Evolutionary conservation across 2,888 invertebrate genomes (phyloP), one percentile per base, ranked within the genome.

Genomic region (Lampropteryx suffumata): DNA sequence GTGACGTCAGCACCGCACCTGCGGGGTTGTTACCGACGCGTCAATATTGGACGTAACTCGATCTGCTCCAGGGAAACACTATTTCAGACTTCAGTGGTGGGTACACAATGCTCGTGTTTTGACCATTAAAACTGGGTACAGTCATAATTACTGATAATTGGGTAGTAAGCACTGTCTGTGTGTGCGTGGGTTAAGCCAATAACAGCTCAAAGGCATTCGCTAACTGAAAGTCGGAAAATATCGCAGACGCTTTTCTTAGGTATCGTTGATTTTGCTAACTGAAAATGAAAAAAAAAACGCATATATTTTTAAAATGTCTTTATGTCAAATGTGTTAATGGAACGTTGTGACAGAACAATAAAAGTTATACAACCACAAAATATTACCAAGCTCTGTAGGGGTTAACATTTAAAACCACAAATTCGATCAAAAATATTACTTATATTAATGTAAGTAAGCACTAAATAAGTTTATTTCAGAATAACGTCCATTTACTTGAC

Each of bases 71-170:
- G 64, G 65, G 69, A 57, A 57, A 59, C 60, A 64, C 65, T 58
- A 70, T 76, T 79, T 77, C 72, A 76, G 68, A n/a, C n/a, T n/a
- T n/a, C 44, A 48, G 50, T 50, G 64, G 64, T 64, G 52, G 61
- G 64, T 64, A 54, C 57, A 59, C 50, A 54, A 32, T 28, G 14
- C 26, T 14, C 17, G 43, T 52, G 52, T 48, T 53, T 53, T 48
- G 53, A 36, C 48, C 48, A 48, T 36, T 43, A 40, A 17, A 43
- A 32, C 33, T 37, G 35, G 13, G 24, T 41, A 42, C 36, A 36
- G 27, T 12, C 30, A 14, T 47, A 47, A 41, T 46, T 36, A 46
- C 21, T 36, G 48, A 11, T 48, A 53, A 53, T 44, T 48, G 48
- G 24, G 7, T 7, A 6, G 39, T 43, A 10, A 13, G 27, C 29